phyloP scores from a whole-genome alignment of 2,113 vertebrate species.

The Prochilodus magdalenae region DNA sequence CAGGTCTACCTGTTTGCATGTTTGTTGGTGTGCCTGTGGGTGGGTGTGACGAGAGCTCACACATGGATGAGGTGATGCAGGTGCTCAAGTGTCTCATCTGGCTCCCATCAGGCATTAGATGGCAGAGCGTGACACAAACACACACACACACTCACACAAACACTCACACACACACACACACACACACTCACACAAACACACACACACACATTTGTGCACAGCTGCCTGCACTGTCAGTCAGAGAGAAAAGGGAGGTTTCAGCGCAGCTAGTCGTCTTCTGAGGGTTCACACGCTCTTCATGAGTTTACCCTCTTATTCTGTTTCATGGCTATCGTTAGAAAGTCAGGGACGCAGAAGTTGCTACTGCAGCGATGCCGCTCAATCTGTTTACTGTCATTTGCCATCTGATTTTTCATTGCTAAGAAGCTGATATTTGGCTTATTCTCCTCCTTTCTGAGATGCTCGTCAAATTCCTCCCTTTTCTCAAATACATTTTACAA shows the following conservation, averaged over 20 bases:
- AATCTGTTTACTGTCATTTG: not conserved
- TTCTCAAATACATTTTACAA: conserved; percentile 42
- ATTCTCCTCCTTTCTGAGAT: conserved; percentile 24
- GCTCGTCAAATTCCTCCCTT: conserved; percentile 26
- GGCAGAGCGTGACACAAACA: conserved; percentile 8
- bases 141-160: conserved; percentile 37
- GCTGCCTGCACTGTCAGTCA: conserved; percentile 36
- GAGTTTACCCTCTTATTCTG: conserved; percentile 5
- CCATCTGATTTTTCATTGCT: conserved; percentile 46
- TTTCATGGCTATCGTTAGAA: not conserved
- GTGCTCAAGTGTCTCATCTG: conserved; percentile 10
- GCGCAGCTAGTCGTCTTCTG: conserved; percentile 13
- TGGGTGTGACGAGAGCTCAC: conserved; percentile 5
- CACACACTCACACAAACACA: conserved; percentile 27
- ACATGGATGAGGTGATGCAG: conserved; percentile 10
- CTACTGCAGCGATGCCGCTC: not conserved
- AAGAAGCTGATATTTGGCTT: conserved; percentile 57
- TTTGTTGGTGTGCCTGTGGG: not conserved
- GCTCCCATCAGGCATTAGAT: not conserved
- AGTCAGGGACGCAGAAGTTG: not conserved
- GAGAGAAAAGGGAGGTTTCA: not conserved
- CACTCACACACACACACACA: conserved; percentile 27
- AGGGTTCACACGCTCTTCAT: not conserved
- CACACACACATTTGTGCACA: conserved; percentile 34
- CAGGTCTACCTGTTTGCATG: not conserved